A percentile compares a stretch with the other conserved stretches of the same genome.
These are phyloP conservation scores for Phyllostomus discolor DNA, from an alignment of 2,113 vertebrate genomes.

Conservation along the genomic window DNA sequence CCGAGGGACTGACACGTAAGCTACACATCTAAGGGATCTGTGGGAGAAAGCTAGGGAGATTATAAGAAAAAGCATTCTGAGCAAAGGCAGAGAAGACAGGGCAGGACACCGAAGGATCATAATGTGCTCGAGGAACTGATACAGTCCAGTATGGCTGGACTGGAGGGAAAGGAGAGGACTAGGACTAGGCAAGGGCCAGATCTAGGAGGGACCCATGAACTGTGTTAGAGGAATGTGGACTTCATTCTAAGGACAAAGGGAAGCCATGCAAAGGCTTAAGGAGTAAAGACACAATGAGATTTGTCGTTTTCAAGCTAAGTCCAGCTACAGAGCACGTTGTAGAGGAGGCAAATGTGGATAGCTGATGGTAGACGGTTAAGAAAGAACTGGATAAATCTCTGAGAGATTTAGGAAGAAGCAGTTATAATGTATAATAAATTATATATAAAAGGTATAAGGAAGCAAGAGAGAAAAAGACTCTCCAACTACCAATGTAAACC, in stretches of 20 bases:
- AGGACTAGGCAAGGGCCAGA: background rate
- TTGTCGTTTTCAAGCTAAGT: background rate
- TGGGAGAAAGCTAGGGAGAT: background rate
- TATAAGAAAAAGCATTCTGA: background rate
- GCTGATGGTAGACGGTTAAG: background rate
- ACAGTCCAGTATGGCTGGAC: background rate
- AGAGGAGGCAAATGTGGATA: background rate
- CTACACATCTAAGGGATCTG: background rate
- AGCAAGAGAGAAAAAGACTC: background rate
- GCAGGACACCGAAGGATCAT: background rate
- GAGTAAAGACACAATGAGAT: background rate
- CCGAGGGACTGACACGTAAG: background rate
- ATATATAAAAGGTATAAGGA: background rate
- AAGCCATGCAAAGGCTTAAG: background rate
- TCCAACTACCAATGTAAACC: background rate
- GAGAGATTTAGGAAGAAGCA: background rate
- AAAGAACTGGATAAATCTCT: background rate
- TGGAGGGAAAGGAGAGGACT: background rate
- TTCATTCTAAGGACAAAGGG: background rate
- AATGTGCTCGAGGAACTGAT: too few relatives aligned
- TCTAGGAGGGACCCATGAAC: background rate
- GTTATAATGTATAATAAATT: background rate
- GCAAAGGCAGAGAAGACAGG: background rate
- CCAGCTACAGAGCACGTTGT: background rate
- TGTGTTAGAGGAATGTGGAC: accelerated